Percentiles rank a stretch among this genome's conserved stretches.
Evolutionary conservation across 1,140 invertebrate genomes (phyloP).

Genomic region (Eupeodes corollae): DNA sequence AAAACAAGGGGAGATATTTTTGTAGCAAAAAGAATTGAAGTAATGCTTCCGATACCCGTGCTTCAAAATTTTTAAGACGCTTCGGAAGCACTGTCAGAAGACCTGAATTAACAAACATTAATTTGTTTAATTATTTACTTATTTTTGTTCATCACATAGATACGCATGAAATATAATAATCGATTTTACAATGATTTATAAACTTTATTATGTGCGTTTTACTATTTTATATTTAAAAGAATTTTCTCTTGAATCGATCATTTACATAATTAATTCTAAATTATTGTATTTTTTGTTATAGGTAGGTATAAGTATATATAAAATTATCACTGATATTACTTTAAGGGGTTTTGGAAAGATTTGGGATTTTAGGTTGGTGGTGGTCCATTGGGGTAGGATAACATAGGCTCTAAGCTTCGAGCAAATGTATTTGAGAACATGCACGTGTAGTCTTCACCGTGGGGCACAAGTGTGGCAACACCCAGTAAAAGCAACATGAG

Average conservation of each 20-base stretch:
- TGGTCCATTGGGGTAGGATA: slow-evolving; percentile 78
- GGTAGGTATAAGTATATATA: too few species aligned
- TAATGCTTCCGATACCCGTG: slow-evolving; percentile 30
- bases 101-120: slow-evolving; percentile 12
- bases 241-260: slow-evolving; percentile 13
- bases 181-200: slow-evolving; percentile 21
- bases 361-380: slow-evolving; percentile 58
- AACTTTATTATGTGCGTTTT: slow-evolving; percentile 15
- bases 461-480: slow-evolving; percentile 74
- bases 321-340: slow-evolving; percentile 33
- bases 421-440: slow-evolving; percentile 71
- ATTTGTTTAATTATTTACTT: slow-evolving; percentile 29
- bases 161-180: slow-evolving; percentile 15
- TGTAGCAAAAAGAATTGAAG: slow-evolving; percentile 22
- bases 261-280: slow-evolving; percentile 1
- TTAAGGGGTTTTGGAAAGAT: slow-evolving; percentile 9
- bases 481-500: slow-evolving; percentile 79
- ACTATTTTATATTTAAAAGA: slow-evolving; percentile 13
- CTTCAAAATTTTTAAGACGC: slow-evolving; percentile 19
- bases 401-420: slow-evolving; percentile 68
- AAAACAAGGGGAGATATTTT: slow-evolving; percentile 8
- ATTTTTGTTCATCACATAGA: slow-evolving; percentile 16
- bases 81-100: background rate
- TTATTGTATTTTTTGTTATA: slow-evolving; percentile 30
- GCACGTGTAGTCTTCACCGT: slow-evolving; percentile 72